Evolutionary conservation across 2,797 vertebrate genomes (phyloP), one percentile per base, ranked within the genome.

Genomic region (Zalophus californianus): DNA sequence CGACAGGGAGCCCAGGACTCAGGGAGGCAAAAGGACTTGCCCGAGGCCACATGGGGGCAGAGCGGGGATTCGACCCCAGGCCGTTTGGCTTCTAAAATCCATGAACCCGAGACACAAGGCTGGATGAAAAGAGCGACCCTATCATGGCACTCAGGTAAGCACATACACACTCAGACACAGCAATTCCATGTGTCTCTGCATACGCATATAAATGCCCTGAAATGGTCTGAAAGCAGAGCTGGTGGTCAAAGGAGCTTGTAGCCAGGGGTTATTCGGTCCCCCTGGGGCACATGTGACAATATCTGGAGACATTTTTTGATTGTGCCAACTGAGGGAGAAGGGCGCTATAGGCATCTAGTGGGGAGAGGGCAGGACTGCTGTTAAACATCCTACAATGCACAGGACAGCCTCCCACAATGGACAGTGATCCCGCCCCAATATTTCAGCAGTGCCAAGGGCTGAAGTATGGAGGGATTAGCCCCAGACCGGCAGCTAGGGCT

Each of bases 101-200:
- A 25, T 9, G 32, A 38, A 50, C 79, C 27, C 9, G 11, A 77
- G 68, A 79, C 35, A 21, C 29, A 38, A 0, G 4, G 0, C 56
- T 8, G 35, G 29, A 27, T 32, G 70, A 44, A 54, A 80, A 56
- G 12, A 48, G 15, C 52, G 75, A 56, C 62, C 48, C 0, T 8
- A 44, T 50, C 85, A 3, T 10, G 20, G n/a, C 21, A 11, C 38
- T 60, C 29, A 38, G 3, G 3, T 7, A 41, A 88, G 84, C 21
- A 77, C 64, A 48, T 1, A 50, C 48, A 50, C 2, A 29, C 25
- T 15, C 4, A 48, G 3, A n/a, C 1, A 12, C 29, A 5, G 16
- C 4, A 0, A 23, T 18, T 13, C 38, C 79, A 41, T 2, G 0
- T 11, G 38, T 32, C 44, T 9, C 27, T 12, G 14, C 11, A 0